Percentiles rank a stretch among this genome's conserved stretches.
Evolutionary conservation across 2,888 invertebrate species (phyloP).

Genomic region (Tridacna gigas): DNA sequence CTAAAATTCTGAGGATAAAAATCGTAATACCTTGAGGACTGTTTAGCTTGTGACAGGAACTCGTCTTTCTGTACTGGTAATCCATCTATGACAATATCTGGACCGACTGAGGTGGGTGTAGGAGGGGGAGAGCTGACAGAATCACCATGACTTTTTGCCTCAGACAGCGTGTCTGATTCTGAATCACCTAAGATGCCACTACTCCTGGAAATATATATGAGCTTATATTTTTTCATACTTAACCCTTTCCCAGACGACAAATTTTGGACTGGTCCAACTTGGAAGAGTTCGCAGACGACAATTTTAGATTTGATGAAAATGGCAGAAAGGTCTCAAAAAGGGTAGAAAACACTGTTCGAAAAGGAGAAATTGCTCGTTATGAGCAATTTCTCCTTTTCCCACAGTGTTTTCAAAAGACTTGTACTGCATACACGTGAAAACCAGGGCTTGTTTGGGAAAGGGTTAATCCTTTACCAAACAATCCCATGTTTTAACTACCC

Average conservation of each 20-base stretch:
- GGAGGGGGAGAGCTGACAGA: constrained; percentile 71
- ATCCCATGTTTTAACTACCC: not conserved
- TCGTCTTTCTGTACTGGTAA: constrained; percentile 53
- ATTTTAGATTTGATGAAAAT: no score
- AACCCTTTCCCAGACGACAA: no score
- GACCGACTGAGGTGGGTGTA: constrained; percentile 68
- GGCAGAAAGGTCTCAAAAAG: no score
- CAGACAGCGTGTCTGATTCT: constrained; percentile 85
- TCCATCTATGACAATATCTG: constrained; percentile 57
- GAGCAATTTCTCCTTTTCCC: constrained; percentile 5
- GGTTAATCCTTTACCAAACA: not conserved
- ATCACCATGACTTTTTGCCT: constrained; percentile 64
- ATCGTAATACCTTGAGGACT: constrained; percentile 53
- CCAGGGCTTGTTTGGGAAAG: not conserved
- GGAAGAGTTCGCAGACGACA: no score
- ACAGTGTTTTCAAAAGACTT: not conserved
- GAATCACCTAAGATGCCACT: constrained; percentile 88
- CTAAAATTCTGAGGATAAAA: no score
- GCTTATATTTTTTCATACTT: not conserved
- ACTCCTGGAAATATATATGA: constrained; percentile 84
- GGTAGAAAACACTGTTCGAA: not conserved
- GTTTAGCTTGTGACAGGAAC: constrained; percentile 46
- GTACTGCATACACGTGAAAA: not conserved
- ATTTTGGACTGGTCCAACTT: no score
- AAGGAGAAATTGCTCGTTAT: not conserved